A percentile compares a stretch with the other conserved stretches of the same genome.
These are phyloP conservation scores for Enteromius trimaculatus DNA, from an alignment of 2,797 vertebrate species.

Conservation along the genomic window DNA sequence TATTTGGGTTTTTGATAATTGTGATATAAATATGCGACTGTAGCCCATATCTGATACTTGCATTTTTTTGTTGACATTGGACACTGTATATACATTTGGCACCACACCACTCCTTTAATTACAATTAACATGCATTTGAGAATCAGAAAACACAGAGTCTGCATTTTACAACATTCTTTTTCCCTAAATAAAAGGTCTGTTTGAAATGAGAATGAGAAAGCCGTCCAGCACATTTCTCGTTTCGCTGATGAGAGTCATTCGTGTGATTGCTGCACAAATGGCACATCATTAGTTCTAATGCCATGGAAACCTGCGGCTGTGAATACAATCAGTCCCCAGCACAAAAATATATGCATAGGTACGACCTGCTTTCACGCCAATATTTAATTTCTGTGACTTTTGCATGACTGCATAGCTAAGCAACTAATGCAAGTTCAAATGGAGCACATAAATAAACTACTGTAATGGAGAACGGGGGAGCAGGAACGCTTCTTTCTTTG, in stretches of 20 bases:
- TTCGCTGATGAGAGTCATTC: conserved; percentile 55
- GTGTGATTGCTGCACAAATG: conserved; percentile 60
- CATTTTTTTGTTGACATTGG: neutral
- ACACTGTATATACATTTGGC: neutral
- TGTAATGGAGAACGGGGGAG: neutral
- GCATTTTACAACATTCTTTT: conserved; percentile 10
- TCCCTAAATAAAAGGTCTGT: conserved; percentile 37
- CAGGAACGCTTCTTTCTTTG: neutral
- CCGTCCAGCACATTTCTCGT: conserved; percentile 34
- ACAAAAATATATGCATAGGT: conserved; percentile 24
- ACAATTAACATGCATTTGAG: neutral
- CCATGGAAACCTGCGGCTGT: conserved; percentile 47
- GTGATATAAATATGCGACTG: too few species aligned
- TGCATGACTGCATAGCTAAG: conserved; percentile 1
- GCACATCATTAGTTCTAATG: conserved; percentile 44
- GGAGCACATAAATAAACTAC: conserved; percentile 19
- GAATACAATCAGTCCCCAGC: conserved; percentile 29
- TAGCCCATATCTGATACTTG: neutral
- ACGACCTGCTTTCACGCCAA: conserved; percentile 22
- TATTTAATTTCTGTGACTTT: neutral
- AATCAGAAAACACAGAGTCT: conserved; percentile 3
- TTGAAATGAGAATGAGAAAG: conserved; percentile 51
- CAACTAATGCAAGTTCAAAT: neutral
- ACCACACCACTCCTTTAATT: neutral
- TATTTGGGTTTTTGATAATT: neutral